Conservation (phyloP, 1,140 invertebrate species). For the Conopomorpha cramerella region DNA sequence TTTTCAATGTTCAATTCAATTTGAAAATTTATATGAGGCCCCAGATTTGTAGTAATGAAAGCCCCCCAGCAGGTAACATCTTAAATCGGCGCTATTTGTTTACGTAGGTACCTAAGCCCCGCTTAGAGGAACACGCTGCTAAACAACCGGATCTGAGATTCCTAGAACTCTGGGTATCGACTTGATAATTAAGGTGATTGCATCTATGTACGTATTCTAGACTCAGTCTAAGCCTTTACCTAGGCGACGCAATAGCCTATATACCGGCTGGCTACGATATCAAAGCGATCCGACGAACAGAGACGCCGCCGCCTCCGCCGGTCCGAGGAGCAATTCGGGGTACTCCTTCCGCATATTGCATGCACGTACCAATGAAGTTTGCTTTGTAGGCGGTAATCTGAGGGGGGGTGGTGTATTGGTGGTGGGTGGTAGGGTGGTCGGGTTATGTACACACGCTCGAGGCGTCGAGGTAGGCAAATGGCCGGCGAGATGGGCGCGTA, state of each 20-base stretch:
- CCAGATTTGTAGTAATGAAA: too few relatives aligned
- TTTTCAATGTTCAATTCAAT: too few relatives aligned
- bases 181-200: constrained; percentile 47
- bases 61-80: too few relatives aligned
- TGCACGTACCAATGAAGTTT: constrained; percentile 59
- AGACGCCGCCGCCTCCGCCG: constrained; percentile 27
- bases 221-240: constrained; percentile 17
- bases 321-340: constrained; percentile 33
- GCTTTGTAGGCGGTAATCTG: constrained; percentile 59
- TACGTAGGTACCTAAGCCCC: too few relatives aligned
- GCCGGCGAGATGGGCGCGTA: constrained; percentile 45
- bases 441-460: constrained; percentile 55
- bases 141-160: too few relatives aligned
- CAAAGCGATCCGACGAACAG: constrained; percentile 39
- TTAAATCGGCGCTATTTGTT: too few relatives aligned
- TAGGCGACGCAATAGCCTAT: constrained; percentile 32
- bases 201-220: constrained; percentile 14
- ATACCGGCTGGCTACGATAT: constrained; percentile 28
- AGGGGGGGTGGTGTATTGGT: constrained; percentile 47
- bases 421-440: constrained; percentile 35
- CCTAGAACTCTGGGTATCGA: too few relatives aligned
- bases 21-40: too few relatives aligned
- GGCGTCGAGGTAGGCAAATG: constrained; percentile 56
- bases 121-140: too few relatives aligned
- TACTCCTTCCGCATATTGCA: constrained; percentile 56